Conservation (phyloP, 1,140 invertebrate species). For the Procambarus clarkii region DNA sequence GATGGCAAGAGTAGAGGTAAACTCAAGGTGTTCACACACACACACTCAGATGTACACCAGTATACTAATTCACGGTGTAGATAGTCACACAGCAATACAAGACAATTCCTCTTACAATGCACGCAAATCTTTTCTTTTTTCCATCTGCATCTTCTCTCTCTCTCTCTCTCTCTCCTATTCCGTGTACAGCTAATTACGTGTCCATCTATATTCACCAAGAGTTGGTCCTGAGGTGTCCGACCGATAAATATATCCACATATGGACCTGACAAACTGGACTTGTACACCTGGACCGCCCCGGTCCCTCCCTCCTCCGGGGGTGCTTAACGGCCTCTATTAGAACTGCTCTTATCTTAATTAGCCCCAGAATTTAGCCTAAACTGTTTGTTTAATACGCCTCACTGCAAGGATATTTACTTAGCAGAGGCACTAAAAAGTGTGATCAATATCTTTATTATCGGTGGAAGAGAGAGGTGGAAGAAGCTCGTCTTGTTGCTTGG, state of each 20-base stretch:
- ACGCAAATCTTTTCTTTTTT: neutral
- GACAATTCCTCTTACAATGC: too few relatives aligned
- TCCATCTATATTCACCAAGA: neutral
- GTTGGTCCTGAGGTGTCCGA: neutral
- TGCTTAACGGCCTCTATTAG: neutral
- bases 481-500: neutral
- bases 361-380: neutral
- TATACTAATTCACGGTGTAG: too few relatives aligned
- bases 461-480: neutral
- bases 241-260: neutral
- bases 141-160: too few relatives aligned
- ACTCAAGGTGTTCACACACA: too few relatives aligned
- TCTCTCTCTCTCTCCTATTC: too few relatives aligned
- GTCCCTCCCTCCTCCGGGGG: neutral
- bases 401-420: constrained; percentile 10
- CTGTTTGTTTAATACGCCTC: neutral
- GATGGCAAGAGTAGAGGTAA: too few relatives aligned
- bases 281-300: neutral
- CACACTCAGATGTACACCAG: neutral
- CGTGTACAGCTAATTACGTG: neutral
- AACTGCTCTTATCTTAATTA: neutral
- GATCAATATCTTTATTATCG: neutral
- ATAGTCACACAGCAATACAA: too few relatives aligned
- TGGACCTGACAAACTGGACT: neutral
- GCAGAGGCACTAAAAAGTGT: neutral